These are phyloP conservation scores for Harpalus rufipes DNA, from an alignment of 2,888 invertebrate species.

Conservation along the genomic window DNA sequence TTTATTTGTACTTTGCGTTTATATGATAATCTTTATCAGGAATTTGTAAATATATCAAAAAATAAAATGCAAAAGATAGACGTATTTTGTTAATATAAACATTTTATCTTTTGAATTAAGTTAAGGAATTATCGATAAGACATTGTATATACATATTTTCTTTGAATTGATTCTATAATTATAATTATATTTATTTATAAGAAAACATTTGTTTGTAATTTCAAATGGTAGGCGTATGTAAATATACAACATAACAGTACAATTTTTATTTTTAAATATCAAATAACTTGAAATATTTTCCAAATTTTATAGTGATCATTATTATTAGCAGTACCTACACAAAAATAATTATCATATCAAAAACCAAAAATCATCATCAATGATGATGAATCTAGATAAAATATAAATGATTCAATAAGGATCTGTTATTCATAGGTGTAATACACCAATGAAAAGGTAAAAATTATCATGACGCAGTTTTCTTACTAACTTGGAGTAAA, in stretches of 20 bases:
- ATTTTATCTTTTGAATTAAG: background rate
- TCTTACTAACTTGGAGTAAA: background rate
- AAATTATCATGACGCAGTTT: conserved; percentile 15
- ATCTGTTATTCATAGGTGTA: conserved; percentile 2
- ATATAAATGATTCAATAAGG: background rate
- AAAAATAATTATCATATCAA: too few species aligned
- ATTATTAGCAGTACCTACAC: too few species aligned
- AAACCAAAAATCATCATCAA: background rate
- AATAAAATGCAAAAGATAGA: background rate
- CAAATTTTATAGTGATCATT: too few species aligned
- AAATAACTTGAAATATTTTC: background rate
- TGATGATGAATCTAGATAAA: background rate
- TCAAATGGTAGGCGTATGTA: background rate
- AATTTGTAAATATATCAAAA: background rate
- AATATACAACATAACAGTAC: background rate
- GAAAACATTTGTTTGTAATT: background rate
- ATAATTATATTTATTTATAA: background rate
- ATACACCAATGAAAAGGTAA: conserved; percentile 1
- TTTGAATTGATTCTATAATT: background rate
- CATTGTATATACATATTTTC: background rate
- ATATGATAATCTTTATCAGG: too few species aligned
- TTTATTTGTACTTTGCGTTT: too few species aligned
- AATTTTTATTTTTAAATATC: background rate
- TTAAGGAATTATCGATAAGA: too few species aligned
- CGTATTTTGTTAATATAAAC: background rate